phyloP scores from a whole-genome alignment of 2,113 vertebrate genomes.

The Eptesicus fuscus region DNA sequence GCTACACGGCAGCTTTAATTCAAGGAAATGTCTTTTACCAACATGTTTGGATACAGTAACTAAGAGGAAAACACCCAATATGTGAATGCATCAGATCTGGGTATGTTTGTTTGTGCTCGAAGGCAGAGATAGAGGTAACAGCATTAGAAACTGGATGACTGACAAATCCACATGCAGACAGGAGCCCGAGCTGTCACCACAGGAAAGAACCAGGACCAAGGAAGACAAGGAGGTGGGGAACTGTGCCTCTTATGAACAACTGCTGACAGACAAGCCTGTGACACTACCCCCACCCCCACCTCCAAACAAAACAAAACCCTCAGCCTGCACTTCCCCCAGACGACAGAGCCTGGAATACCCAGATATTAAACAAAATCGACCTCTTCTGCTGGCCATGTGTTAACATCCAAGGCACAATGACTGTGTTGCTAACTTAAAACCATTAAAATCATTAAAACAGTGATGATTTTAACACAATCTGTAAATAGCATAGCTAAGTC shows the following conservation, averaged over 20 bases:
- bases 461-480: not conserved
- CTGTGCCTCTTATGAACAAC: not conserved
- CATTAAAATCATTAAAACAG: slow-evolving; percentile 33
- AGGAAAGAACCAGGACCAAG: not conserved
- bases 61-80: not conserved
- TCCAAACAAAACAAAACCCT: slow-evolving; percentile 28
- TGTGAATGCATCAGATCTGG: not conserved
- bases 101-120: not conserved
- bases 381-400: slow-evolving; percentile 18
- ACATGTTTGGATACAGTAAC: slow-evolving; percentile 7
- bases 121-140: not conserved
- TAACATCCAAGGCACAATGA: slow-evolving; percentile 22
- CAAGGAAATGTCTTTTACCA: slow-evolving; percentile 21
- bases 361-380: slow-evolving; percentile 46
- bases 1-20: slow-evolving; percentile 35
- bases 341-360: not conserved
- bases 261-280: not conserved
- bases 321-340: not conserved
- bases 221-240: not conserved
- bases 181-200: not conserved
- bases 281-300: not conserved
- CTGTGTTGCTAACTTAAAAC: not conserved
- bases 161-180: not conserved
- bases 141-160: not conserved
- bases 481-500: not conserved